A percentile compares a stretch with the other conserved stretches of the same genome.
phyloP scores from a whole-genome alignment of 2,113 vertebrate genomes.

The Prionailurus bengalensis region DNA sequence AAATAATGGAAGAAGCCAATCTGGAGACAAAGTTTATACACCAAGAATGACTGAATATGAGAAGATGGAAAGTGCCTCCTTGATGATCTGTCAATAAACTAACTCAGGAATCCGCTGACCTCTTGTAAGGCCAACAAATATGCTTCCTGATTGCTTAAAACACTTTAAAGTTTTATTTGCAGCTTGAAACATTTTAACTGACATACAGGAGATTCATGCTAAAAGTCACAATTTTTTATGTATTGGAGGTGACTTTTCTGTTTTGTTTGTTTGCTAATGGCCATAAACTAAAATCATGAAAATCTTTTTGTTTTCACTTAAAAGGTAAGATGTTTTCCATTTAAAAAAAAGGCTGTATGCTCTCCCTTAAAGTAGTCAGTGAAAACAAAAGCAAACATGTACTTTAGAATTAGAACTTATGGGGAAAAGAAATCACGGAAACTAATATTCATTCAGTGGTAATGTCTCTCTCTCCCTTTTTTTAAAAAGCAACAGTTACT shows the following conservation, averaged over 20 bases:
- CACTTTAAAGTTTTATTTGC: slow-evolving; percentile 12
- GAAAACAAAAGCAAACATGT: slow-evolving; percentile 26
- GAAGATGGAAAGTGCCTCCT: neutral
- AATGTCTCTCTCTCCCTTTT: neutral
- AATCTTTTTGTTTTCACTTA: neutral
- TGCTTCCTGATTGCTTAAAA: neutral
- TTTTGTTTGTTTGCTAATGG: slow-evolving; percentile 7
- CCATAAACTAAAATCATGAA: slow-evolving; percentile 27
- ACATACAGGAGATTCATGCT: neutral
- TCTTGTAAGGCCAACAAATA: neutral
- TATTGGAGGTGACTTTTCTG: neutral
- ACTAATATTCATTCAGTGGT: neutral
- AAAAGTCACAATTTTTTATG: neutral
- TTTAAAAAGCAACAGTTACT: neutral
- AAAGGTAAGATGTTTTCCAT: neutral
- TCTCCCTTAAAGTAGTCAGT: neutral
- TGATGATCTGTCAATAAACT: neutral
- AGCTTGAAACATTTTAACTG: slow-evolving; percentile 13
- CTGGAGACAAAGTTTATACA: neutral
- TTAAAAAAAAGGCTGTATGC: neutral
- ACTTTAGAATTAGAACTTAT: slow-evolving; percentile 19
- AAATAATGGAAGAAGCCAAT: neutral
- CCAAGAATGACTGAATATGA: neutral
- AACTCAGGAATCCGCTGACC: neutral
- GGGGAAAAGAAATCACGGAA: slow-evolving; percentile 39